phyloP scores from a whole-genome alignment of 1,140 invertebrate genomes.

The Eumaeus atala region DNA sequence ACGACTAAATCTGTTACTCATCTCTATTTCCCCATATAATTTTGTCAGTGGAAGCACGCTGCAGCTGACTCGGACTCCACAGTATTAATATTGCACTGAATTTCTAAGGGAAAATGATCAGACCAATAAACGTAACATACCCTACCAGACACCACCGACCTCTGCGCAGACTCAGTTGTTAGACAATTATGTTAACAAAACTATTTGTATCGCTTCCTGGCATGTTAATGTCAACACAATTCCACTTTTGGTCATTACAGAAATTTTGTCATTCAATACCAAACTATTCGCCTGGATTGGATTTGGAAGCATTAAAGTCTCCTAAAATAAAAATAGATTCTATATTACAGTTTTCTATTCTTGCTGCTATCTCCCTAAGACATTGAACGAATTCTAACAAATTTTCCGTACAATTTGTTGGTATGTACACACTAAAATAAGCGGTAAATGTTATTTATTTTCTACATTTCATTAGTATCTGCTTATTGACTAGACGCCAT shows the following conservation, averaged over 20 bases:
- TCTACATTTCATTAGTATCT: too few relatives aligned
- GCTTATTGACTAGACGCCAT: too few relatives aligned
- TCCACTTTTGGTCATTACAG: background rate
- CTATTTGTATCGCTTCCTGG: background rate
- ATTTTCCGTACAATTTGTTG: constrained; percentile 11
- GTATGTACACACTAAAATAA: constrained; percentile 19
- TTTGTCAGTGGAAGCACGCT: background rate
- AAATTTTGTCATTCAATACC: background rate
- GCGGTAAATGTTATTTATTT: too few relatives aligned
- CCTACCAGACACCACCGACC: too few relatives aligned
- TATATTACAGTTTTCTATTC: constrained; percentile 9
- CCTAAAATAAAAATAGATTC: constrained; percentile 15
- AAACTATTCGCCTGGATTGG: constrained; percentile 1
- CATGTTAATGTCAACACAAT: background rate
- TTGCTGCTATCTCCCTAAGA: constrained; percentile 15
- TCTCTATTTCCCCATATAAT: background rate
- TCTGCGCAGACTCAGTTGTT: too few relatives aligned
- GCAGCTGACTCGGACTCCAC: background rate
- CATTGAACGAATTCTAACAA: constrained; percentile 11
- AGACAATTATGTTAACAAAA: background rate
- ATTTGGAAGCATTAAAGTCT: constrained; percentile 15
- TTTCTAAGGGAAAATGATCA: background rate
- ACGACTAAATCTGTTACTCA: background rate
- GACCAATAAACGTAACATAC: too few relatives aligned
- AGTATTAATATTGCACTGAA: background rate